Conservation (phyloP, 2,113 vertebrate species). For the Columba livia region DNA sequence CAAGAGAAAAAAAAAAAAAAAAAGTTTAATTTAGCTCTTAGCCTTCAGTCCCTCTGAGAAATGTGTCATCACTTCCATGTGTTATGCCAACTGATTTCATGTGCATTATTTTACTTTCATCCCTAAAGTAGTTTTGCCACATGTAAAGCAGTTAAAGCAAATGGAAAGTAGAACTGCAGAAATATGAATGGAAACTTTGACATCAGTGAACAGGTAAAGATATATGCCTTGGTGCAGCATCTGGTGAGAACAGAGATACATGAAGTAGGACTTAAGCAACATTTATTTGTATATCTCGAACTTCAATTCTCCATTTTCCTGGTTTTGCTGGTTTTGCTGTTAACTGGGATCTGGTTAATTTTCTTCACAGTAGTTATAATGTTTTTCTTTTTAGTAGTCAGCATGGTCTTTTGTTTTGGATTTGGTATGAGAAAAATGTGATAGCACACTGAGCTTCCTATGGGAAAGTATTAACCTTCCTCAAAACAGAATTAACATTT, state of each 20-base stretch:
- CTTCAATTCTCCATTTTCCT: background rate
- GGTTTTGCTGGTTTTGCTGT: background rate
- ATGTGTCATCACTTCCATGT: background rate
- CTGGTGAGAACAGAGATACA: background rate
- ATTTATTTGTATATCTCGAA: background rate
- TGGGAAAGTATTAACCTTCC: no score
- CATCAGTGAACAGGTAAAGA: background rate
- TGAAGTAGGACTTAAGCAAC: background rate
- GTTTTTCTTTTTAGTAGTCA: no score
- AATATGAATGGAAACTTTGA: background rate
- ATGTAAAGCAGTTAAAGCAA: conserved; percentile 3
- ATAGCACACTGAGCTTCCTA: no score
- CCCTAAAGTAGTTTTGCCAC: background rate
- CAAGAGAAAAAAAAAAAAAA: background rate
- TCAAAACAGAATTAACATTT: no score
- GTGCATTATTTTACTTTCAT: background rate
- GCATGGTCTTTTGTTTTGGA: no score
- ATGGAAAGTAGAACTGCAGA: background rate
- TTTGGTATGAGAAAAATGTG: no score
- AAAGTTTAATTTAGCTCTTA: conserved; percentile 21
- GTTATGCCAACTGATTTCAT: conserved; percentile 29
- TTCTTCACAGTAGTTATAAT: no score
- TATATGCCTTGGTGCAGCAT: background rate
- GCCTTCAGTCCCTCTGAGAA: background rate
- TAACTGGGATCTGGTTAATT: no score